phyloP scores from a whole-genome alignment of 2,113 vertebrate species.

The Daubentonia madagascariensis region DNA sequence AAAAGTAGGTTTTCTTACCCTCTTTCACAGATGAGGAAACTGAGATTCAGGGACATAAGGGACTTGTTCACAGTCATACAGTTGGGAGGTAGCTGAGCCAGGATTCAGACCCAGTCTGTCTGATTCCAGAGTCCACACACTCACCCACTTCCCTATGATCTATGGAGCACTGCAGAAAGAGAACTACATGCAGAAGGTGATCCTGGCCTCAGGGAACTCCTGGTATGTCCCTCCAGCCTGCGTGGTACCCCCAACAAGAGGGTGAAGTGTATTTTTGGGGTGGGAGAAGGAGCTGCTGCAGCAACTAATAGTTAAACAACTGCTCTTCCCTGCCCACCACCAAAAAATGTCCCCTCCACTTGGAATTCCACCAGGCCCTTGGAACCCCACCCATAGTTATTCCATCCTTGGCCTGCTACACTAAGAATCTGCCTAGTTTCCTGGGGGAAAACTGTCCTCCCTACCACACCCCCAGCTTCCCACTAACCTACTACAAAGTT shows the following conservation, averaged over 20 bases:
- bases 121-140: not conserved
- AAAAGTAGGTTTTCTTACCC: not conserved
- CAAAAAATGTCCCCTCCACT: not conserved
- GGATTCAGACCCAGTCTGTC: not conserved
- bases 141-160: not conserved
- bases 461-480: not conserved
- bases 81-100: not conserved
- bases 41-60: not conserved
- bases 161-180: not conserved
- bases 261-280: not conserved
- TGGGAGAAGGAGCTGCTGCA: not conserved
- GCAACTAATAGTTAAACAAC: not conserved
- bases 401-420: not conserved
- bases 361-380: not conserved
- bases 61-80: not conserved
- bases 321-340: not conserved
- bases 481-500: not conserved
- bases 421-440: not conserved
- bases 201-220: not conserved
- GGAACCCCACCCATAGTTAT: not conserved
- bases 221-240: no score
- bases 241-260: accelerated
- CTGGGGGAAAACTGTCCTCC: not conserved
- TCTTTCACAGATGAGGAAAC: not conserved
- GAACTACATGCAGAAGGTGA: not conserved